Evolutionary conservation across 2,113 vertebrate species (phyloP).

Genomic region (Pseudorectes ferrugineus): DNA sequence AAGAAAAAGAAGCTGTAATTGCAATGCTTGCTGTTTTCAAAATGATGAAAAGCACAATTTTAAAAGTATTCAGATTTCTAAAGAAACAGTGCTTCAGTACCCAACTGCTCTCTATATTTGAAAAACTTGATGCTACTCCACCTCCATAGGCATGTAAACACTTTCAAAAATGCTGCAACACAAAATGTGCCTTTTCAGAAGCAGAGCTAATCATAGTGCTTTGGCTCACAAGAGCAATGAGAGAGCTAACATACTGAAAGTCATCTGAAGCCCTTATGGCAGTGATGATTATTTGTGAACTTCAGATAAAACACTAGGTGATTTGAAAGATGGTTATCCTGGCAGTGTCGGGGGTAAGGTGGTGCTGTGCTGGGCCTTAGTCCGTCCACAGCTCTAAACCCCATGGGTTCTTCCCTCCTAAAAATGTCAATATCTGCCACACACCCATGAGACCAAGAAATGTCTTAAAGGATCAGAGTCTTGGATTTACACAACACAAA

Average conservation of each 20-base stretch:
- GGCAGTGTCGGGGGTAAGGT: neutral
- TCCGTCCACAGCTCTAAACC: neutral
- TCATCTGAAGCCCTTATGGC: neutral
- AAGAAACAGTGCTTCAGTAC: neutral
- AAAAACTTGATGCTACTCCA: neutral
- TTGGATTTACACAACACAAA: neutral
- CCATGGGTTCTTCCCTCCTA: neutral
- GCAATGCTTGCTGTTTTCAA: neutral
- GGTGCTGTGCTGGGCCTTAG: accelerated
- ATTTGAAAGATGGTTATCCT: neutral
- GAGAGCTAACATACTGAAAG: neutral
- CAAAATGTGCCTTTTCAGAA: neutral
- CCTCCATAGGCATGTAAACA: neutral
- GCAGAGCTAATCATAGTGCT: neutral
- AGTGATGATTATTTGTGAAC: neutral
- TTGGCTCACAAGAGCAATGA: neutral
- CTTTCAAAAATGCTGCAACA: neutral
- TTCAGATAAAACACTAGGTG: neutral
- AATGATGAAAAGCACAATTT: neutral
- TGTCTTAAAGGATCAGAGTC: neutral
- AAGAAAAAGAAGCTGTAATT: neutral
- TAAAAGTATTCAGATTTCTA: neutral
- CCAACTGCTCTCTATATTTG: neutral
- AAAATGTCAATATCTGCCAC: neutral
- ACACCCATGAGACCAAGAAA: neutral